Conservation (phyloP, 2,113 vertebrate genomes). For the Dunckerocampus dactyliophorus region DNA sequence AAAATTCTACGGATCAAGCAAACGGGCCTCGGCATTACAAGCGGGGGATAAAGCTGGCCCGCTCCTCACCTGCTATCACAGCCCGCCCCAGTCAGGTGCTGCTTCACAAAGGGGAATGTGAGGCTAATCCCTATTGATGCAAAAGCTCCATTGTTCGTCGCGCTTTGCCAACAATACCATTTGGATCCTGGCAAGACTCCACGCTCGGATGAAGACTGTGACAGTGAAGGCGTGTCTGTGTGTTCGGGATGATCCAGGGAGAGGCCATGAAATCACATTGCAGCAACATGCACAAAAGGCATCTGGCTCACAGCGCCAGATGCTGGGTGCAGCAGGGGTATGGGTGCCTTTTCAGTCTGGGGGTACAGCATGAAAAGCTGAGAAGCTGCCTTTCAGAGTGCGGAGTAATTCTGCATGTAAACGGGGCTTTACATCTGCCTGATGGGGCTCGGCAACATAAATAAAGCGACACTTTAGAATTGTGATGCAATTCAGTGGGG, state of each 20-base stretch:
- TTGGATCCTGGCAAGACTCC: slow-evolving; percentile 45
- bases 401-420: slow-evolving; percentile 59
- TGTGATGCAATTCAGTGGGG: slow-evolving; percentile 24
- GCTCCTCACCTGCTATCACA: slow-evolving; percentile 51
- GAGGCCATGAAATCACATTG: slow-evolving; percentile 56
- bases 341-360: slow-evolving; percentile 53
- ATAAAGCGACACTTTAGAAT: slow-evolving; percentile 44
- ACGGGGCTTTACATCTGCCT: slow-evolving; percentile 47
- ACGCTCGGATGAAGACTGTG: slow-evolving; percentile 37
- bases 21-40: slow-evolving; percentile 42
- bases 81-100: slow-evolving; percentile 45
- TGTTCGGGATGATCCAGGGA: slow-evolving; percentile 52
- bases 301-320: slow-evolving; percentile 54
- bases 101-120: slow-evolving; percentile 45
- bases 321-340: slow-evolving; percentile 47
- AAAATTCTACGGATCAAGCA: slow-evolving; percentile 45
- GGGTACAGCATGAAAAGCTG: slow-evolving; percentile 47
- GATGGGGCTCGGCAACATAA: slow-evolving; percentile 40
- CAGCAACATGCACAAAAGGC: slow-evolving; percentile 39
- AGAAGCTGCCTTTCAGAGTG: slow-evolving; percentile 37
- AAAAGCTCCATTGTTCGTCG: slow-evolving; percentile 51
- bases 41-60: slow-evolving; percentile 38
- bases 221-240: slow-evolving; percentile 45
- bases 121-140: slow-evolving; percentile 63
- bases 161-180: slow-evolving; percentile 49